These are phyloP conservation scores for Microcebus tavaratra DNA, from an alignment of 2,113 vertebrate genomes.

Conservation along the genomic window DNA sequence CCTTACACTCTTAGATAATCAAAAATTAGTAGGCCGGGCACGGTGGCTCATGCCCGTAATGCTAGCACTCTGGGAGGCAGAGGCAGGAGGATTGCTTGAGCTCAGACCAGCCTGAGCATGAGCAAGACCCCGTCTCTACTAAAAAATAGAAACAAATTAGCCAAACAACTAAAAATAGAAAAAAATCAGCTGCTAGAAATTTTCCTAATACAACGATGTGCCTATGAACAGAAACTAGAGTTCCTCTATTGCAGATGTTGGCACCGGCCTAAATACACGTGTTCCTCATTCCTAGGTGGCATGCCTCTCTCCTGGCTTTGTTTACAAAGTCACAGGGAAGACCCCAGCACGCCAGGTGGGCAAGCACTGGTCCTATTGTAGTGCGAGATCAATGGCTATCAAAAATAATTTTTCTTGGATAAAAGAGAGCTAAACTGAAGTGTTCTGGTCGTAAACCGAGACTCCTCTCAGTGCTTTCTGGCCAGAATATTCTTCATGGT, in stretches of 20 bases:
- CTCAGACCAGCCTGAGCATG: no score
- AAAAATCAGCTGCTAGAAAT: not conserved
- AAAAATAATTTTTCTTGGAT: not conserved
- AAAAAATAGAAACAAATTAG: no score
- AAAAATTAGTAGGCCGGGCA: no score
- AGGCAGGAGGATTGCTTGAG: no score
- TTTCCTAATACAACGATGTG: not conserved
- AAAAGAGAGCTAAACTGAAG: not conserved
- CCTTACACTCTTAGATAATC: no score
- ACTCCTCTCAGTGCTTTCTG: not conserved
- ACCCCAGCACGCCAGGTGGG: no score
- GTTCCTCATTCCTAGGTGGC: not conserved
- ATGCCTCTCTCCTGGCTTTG: not conserved
- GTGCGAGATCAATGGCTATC: not conserved
- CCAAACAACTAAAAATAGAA: no score
- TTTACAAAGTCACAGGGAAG: not conserved
- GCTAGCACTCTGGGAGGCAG: no score
- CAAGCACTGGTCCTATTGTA: not conserved
- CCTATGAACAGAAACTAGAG: not conserved
- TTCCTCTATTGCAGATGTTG: not conserved
- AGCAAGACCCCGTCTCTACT: no score
- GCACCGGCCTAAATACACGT: not conserved
- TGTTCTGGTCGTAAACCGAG: not conserved
- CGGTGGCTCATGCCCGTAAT: no score
- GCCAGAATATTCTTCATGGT: not conserved